Base-by-base conservation (phyloP, 1,140 invertebrate species). In the Battus philenor region DNA sequence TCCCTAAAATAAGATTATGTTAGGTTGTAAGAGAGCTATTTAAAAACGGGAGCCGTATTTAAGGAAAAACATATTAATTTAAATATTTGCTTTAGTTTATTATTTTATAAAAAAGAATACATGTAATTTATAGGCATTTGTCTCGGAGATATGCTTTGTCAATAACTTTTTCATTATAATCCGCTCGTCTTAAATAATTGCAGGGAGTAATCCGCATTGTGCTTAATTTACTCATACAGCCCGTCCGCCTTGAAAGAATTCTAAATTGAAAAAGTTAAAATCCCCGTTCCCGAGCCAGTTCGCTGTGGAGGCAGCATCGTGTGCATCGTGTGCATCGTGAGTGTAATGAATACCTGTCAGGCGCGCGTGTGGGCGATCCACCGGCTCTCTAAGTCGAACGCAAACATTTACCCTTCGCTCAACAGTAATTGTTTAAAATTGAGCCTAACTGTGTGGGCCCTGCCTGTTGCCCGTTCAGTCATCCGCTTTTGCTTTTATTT, bases 351-450 rank as follows among this genome's bases (percentile, higher is more conserved):
- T 77, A 75, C 75, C 75, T 81, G 77, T 81, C 77, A 79, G 51
- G 59, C 68, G 67, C 71, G 77, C 71, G 77, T 79, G 77, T 81
- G 77, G 77, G 70, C 77, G 72, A 60, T 68, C 60, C 63, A 67
- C 60, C 51, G 60, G 29, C 27, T 61, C 60, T 59, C 68, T 75
- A 76, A 76, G 66, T 77, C 74, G 77, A 81, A 81, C 43, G 68
- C 69, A 81, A 81, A 81, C 77, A 81, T 81, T 81, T 81, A 68
- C 77, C 71, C 68, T 78, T 77, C 74, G 74, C 68, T 76, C 75
- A 72, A 63, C 68, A 73, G 75, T 82, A 82, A 79, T 81, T 81
- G 77, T 81, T 81, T 77, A 81, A 81, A 79, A 81, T 81, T 79
- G 77, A 72, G 65, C 72, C 77, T 80, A 80, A 80, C 73, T 80